Base-by-base conservation (phyloP, 2,888 invertebrate genomes). In the Sphecodes monilicornis region DNA sequence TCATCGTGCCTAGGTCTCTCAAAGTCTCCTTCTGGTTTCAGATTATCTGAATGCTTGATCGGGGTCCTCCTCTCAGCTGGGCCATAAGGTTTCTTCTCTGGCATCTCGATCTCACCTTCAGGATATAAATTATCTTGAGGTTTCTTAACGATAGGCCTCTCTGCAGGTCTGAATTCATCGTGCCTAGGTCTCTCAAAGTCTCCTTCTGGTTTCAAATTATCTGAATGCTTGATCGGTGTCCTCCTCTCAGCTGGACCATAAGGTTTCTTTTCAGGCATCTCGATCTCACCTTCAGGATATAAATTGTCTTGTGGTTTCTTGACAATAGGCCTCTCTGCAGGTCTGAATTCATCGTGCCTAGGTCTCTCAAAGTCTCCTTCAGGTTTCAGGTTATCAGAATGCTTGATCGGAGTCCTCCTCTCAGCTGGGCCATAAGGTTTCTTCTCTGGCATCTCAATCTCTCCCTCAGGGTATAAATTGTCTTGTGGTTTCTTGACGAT, bases 41-140 rank as follows among this genome's bases (percentile, higher is more conserved):
- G 29, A 1, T 60, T 29, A 13, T 60, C 60, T 0, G 13, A 13
- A 16, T 60, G 60, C 16, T 16, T 60, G 13, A 60, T 60, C 1
- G 60, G 60, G 0, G 60, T 95, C 90, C 95, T 95, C 91, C 94
- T 95, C 84, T 90, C 92, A 90, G n/a, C 54, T 0, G 16, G 54
- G 0, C 54, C 95, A 94, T 90, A 3, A 0, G 60, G 29, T 29
- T 29, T 13, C 29, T 1, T 29, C 5, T 60, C 60, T 4, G 60
- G 60, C 29, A 60, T 29, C 94, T 96, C 96, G 95, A 96, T 91
- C 1, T 96, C 95, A n/a, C 96, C 96, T 93, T 96, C 97, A 0
- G 96, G 96, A 88, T 95, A 95, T 0, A 97, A 93, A 93, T 97
- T 97, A 91, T 97, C 97, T 83, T 90, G 68, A 69, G 96, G 96